phyloP scores from a whole-genome alignment of 2,797 vertebrate genomes.

The Phoeniculus purpureus region DNA sequence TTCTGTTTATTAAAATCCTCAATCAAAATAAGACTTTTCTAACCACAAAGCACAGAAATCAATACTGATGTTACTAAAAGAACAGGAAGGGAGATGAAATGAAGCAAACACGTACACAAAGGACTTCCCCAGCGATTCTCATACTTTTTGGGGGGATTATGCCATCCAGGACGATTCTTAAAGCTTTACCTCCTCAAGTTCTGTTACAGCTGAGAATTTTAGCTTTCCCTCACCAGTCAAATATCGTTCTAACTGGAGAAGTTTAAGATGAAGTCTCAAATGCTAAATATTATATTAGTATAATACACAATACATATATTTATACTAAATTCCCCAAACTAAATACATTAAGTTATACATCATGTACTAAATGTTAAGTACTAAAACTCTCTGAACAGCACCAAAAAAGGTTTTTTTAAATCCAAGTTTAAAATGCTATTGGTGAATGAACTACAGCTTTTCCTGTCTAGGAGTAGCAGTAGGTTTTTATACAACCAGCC shows the following conservation, averaged over 20 bases:
- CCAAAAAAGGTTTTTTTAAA: not conserved
- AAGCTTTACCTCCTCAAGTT: not conserved
- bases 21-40: constrained; percentile 18
- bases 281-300: not conserved
- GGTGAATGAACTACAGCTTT: not conserved
- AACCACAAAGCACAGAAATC: constrained; percentile 6
- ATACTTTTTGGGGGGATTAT: not conserved
- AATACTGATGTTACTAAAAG: not conserved
- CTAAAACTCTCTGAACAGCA: not conserved
- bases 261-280: not conserved
- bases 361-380: not conserved
- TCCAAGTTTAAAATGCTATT: not conserved
- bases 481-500: not conserved
- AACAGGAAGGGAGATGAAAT: not conserved
- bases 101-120: not conserved
- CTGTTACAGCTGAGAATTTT: not conserved
- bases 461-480: not conserved
- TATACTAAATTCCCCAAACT: too few species aligned
- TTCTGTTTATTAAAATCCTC: constrained; percentile 44
- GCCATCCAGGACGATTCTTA: not conserved
- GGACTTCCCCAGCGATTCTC: not conserved
- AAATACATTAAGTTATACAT: too few species aligned
- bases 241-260: not conserved
- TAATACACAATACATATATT: too few species aligned
- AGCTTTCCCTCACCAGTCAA: not conserved